These are phyloP conservation scores for Anguilla marmorata DNA, from an alignment of 2,797 vertebrate genomes.

Conservation along the genomic window DNA sequence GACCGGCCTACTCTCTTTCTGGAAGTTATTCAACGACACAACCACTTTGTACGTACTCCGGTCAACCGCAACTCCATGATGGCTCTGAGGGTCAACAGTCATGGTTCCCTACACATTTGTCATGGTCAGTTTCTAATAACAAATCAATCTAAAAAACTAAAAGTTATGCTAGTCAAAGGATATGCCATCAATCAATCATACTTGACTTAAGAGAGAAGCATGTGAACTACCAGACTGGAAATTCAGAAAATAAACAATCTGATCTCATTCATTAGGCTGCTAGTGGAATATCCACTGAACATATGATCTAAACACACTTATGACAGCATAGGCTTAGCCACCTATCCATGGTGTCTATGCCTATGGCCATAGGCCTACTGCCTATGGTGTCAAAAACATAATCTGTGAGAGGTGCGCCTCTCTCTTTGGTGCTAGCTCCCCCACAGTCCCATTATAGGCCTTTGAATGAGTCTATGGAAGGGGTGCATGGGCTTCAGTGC, in stretches of 20 bases:
- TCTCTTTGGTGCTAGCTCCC: background rate
- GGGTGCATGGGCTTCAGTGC: background rate
- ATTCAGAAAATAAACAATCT: background rate
- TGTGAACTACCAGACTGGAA: background rate
- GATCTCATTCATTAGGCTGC: background rate
- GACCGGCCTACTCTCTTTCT: conserved; percentile 82
- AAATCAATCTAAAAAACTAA: background rate
- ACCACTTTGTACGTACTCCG: conserved; percentile 73
- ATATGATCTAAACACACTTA: background rate
- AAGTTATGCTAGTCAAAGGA: background rate
- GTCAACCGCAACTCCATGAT: background rate
- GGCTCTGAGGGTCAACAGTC: background rate
- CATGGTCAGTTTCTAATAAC: background rate
- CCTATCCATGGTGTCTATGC: background rate
- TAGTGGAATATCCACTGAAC: background rate
- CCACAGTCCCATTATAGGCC: background rate
- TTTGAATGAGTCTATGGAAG: background rate
- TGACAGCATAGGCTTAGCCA: background rate
- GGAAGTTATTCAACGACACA: conserved; percentile 80
- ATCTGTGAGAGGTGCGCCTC: background rate
- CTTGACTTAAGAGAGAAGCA: background rate
- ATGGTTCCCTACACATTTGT: background rate
- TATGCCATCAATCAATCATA: background rate
- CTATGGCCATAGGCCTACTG: background rate
- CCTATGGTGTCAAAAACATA: background rate